Conservation (phyloP, 2,113 vertebrate species). For the Prietella phreatophila region DNA sequence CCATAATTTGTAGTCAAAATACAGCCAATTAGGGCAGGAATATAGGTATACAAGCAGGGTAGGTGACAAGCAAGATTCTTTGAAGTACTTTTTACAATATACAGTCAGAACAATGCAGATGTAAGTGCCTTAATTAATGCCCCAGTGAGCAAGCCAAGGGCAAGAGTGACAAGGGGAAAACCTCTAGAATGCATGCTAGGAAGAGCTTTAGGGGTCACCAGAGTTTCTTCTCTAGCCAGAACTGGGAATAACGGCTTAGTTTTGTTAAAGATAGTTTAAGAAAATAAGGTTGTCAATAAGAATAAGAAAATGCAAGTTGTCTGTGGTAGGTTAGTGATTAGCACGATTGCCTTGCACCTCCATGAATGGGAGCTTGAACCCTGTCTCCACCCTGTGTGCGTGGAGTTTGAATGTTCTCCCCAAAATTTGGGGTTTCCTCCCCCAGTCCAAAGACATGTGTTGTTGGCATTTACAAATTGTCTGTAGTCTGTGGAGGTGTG, state of each 20-base stretch:
- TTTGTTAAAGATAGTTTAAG: background rate
- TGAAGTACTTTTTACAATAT: background rate
- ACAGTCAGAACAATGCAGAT: background rate
- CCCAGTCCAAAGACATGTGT: no score
- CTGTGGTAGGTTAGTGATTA: no score
- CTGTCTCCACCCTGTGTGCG: no score
- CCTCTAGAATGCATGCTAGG: background rate
- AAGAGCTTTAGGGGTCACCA: background rate
- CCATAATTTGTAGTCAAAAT: constrained; percentile 2
- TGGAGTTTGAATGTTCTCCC: no score
- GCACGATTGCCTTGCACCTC: no score
- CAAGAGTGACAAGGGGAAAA: background rate
- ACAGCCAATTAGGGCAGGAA: background rate
- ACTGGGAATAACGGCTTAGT: background rate
- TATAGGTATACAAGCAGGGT: background rate
- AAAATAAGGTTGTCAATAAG: background rate
- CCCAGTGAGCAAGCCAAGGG: background rate
- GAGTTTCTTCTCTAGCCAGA: background rate
- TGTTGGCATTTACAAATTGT: no score
- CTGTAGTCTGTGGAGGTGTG: no score
- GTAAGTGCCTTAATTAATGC: background rate
- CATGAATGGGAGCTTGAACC: no score
- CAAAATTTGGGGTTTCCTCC: no score
- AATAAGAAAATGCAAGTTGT: background rate
- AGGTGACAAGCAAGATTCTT: background rate